These are phyloP conservation scores for Fringilla coelebs DNA, from an alignment of 2,797 vertebrate species.

Conservation along the genomic window DNA sequence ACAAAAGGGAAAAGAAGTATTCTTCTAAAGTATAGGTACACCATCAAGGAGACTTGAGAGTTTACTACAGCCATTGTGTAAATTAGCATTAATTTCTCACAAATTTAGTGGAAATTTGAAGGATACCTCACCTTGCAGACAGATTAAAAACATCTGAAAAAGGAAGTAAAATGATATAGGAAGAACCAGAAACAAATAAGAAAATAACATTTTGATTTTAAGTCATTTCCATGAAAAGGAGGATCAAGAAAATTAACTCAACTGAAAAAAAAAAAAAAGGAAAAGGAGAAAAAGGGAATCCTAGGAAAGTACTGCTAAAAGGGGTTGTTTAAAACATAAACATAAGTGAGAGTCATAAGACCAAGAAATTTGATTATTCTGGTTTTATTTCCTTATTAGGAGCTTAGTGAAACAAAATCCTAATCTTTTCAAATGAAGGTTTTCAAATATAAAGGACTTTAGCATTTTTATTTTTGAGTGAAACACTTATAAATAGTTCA, in stretches of 20 bases:
- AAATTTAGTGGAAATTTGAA: background rate
- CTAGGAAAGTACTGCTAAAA: background rate
- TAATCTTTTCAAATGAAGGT: background rate
- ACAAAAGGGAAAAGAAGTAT: background rate
- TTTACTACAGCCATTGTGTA: background rate
- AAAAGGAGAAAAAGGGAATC: fast-evolving
- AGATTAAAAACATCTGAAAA: background rate
- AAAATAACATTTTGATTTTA: background rate
- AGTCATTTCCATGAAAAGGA: background rate
- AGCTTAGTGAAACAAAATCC: background rate
- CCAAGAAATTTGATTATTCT: background rate
- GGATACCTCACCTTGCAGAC: background rate
- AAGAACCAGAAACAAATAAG: background rate
- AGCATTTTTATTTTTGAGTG: background rate
- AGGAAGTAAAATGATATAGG: background rate
- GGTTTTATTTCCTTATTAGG: background rate
- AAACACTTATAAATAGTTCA: background rate
- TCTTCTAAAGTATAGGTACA: background rate
- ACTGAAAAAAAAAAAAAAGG: fast-evolving
- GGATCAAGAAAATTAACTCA: background rate
- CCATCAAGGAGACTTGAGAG: background rate
- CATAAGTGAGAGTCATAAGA: background rate
- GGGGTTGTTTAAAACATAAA: background rate
- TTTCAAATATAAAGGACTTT: background rate
- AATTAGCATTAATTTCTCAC: background rate